phyloP scores from a whole-genome alignment of 2,888 invertebrate species.

The Cantharis rufa region DNA sequence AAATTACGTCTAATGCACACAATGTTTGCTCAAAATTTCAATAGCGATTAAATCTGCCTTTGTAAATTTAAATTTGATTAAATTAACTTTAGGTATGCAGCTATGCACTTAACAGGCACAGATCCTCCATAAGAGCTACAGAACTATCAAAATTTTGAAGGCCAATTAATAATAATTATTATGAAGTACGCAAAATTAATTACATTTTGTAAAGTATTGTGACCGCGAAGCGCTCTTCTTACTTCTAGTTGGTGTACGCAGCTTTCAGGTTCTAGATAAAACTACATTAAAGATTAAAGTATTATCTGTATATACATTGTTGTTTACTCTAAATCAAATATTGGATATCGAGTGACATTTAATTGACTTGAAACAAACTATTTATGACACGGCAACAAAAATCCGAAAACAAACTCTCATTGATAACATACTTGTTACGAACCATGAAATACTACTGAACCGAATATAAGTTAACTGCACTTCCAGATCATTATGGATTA shows the following conservation, averaged over 20 bases:
- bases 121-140: too few species aligned
- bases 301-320: neutral
- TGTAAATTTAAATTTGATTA: neutral
- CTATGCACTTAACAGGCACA: too few species aligned
- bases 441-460: neutral
- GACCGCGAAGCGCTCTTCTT: too few species aligned
- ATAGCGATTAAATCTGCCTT: neutral
- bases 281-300: conserved; percentile 4
- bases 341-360: neutral
- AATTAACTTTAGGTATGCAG: neutral
- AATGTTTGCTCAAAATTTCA: neutral
- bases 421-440: neutral
- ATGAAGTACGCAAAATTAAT: too few species aligned
- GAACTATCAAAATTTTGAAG: too few species aligned
- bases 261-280: conserved; percentile 7
- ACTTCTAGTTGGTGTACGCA: too few species aligned
- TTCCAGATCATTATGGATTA: neutral
- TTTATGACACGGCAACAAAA: neutral
- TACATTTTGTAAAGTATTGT: too few species aligned
- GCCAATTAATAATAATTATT: too few species aligned
- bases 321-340: neutral
- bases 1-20: neutral
- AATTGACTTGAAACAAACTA: neutral
- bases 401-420: neutral
- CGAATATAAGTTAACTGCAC: neutral